Evolutionary conservation across 2,113 vertebrate species (phyloP).

Genomic region (Heloderma charlesbogerti): DNA sequence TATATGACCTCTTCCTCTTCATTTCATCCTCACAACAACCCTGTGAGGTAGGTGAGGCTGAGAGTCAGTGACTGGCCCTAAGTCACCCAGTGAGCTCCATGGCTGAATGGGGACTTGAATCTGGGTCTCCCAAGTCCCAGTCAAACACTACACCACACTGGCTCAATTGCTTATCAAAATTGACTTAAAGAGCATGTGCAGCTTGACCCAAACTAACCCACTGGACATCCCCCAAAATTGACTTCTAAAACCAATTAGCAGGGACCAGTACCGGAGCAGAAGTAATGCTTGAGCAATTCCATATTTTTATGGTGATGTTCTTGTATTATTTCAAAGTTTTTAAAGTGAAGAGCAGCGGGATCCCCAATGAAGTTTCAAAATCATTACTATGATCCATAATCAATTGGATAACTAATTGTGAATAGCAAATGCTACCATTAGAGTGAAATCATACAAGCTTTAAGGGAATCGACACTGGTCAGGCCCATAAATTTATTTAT

Average conservation of each 20-base stretch:
- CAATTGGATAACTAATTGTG: neutral
- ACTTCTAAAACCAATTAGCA: neutral
- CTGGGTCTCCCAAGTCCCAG: no score
- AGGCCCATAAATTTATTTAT: no score
- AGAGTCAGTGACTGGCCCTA: no score
- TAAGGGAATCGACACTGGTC: neutral
- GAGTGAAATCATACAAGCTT: neutral
- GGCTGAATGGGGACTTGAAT: no score
- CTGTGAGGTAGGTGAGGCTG: no score
- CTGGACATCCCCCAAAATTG: neutral
- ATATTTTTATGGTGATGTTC: neutral
- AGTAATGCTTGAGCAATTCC: neutral
- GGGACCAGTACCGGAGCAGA: neutral
- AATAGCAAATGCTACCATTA: neutral
- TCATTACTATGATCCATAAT: no score
- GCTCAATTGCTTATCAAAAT: neutral
- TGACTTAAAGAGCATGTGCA: neutral
- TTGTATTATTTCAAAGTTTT: neutral
- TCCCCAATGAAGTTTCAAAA: neutral
- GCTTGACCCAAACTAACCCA: neutral
- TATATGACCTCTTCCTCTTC: no score
- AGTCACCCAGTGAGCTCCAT: no score
- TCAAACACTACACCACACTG: no score
- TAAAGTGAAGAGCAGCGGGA: neutral
- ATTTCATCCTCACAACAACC: no score